Evolutionary conservation across 2,888 invertebrate genomes (phyloP).

Genomic region (Parnassius smintheus): DNA sequence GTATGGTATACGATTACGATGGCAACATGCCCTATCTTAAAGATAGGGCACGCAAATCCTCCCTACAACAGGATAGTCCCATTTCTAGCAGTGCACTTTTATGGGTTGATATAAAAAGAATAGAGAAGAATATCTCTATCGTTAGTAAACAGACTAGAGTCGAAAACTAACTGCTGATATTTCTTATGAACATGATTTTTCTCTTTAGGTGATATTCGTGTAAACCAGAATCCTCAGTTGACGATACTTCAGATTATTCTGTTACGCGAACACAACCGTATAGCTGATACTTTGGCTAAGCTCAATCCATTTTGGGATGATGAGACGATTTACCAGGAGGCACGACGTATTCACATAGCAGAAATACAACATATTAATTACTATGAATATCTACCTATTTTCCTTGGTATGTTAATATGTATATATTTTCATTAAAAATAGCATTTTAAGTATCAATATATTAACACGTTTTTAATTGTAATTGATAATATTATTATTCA

Average conservation of each 20-base stretch:
- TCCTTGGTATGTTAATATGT: slow-evolving; percentile 81
- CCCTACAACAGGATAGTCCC: too few species aligned
- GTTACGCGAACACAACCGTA: slow-evolving; percentile 87
- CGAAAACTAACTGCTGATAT: too few species aligned
- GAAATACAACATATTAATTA: slow-evolving; percentile 87
- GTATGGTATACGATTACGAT: too few species aligned
- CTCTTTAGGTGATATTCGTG: slow-evolving; percentile 83
- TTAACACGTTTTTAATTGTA: neutral
- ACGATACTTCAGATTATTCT: slow-evolving; percentile 85
- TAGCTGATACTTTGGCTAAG: slow-evolving; percentile 80
- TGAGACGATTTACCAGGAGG: slow-evolving; percentile 87
- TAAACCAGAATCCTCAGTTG: slow-evolving; percentile 87
- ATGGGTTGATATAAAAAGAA: too few species aligned
- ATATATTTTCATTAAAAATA: neutral
- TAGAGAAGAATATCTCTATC: too few species aligned
- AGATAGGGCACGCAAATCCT: too few species aligned
- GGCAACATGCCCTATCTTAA: too few species aligned
- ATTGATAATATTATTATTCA: too few species aligned
- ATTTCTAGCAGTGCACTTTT: too few species aligned
- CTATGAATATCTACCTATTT: slow-evolving; percentile 88
- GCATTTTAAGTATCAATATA: slow-evolving; percentile 5
- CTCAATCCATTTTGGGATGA: slow-evolving; percentile 90
- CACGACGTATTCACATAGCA: slow-evolving; percentile 85
- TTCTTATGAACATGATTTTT: too few species aligned
- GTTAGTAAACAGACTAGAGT: too few species aligned